Conservation (phyloP, 1,140 invertebrate species). For the Sminthurides bifidus region DNA sequence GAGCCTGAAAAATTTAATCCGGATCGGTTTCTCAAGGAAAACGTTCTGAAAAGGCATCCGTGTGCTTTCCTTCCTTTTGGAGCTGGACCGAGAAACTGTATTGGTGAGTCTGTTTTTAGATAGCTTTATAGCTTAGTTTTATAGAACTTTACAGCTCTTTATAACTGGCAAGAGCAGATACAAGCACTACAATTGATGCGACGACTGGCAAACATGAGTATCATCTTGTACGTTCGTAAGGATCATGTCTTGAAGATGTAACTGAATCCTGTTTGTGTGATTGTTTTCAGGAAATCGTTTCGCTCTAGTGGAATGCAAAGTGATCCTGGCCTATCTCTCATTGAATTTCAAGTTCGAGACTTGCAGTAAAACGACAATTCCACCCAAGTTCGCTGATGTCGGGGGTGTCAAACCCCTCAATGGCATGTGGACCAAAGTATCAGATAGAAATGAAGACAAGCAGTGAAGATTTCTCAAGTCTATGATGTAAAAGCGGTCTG, state of each 20-base stretch:
- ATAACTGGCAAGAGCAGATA: too few species aligned
- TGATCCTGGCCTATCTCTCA: conserved; percentile 1
- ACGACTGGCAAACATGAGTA: not conserved
- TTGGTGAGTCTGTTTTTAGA: conserved; percentile 5
- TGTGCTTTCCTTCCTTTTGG: conserved; percentile 39
- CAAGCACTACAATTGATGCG: not conserved
- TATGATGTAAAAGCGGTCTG: too few species aligned
- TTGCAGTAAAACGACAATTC: conserved; percentile 3
- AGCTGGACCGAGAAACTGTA: conserved; percentile 15
- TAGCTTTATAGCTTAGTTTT: not conserved
- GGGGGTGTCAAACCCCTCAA: not conserved
- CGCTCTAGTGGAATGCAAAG: conserved; percentile 10
- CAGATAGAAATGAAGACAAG: too few species aligned
- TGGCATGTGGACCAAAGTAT: not conserved
- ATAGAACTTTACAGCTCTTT: too few species aligned
- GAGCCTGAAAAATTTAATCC: conserved; percentile 48
- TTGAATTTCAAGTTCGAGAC: conserved; percentile 5
- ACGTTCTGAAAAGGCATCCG: conserved; percentile 32
- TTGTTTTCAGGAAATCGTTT: conserved; percentile 11
- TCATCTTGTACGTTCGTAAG: not conserved
- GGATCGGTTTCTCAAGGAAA: conserved; percentile 43
- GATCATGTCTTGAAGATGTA: not conserved
- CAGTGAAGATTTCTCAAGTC: too few species aligned
- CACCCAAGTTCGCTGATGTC: not conserved
- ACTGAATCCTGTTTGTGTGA: not conserved